Evolutionary conservation across 2,888 invertebrate species (phyloP).

Genomic region (Prosapia bicincta): DNA sequence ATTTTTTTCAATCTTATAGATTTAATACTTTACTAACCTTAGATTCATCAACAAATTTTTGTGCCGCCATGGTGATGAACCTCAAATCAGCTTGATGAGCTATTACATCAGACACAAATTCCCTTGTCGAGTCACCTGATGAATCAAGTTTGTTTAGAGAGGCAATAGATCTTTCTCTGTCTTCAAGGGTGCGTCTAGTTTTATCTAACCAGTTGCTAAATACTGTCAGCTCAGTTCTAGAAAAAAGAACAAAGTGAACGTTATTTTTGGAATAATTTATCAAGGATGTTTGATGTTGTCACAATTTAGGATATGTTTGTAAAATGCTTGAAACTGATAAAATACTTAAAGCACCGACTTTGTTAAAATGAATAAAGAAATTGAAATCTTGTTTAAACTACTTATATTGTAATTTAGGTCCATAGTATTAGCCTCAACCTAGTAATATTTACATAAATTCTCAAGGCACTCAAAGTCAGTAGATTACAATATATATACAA

Average conservation of each 20-base stretch:
- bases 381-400: not conserved
- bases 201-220: conserved; percentile 84
- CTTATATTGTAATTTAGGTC: too few species aligned
- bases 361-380: not conserved
- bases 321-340: too few species aligned
- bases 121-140: conserved; percentile 66
- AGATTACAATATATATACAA: too few species aligned
- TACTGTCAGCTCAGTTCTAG: conserved; percentile 69
- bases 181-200: conserved; percentile 74
- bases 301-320: too few species aligned
- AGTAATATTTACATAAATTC: too few species aligned
- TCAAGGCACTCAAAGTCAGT: too few species aligned
- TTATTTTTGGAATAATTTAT: too few species aligned
- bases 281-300: too few species aligned
- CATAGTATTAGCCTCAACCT: too few species aligned
- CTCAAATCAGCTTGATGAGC: conserved; percentile 93
- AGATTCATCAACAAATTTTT: conserved; percentile 94
- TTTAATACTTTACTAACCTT: too few species aligned
- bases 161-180: conserved; percentile 78
- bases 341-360: not conserved
- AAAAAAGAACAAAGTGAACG: conserved; percentile 10
- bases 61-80: conserved; percentile 94
- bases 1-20: too few species aligned
- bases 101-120: conserved; percentile 90
- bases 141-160: conserved; percentile 67